Percentiles rank a stretch among this genome's conserved stretches.
Evolutionary conservation across 2,113 vertebrate genomes (phyloP).

Genomic region (Apistogramma diplotaenia): DNA sequence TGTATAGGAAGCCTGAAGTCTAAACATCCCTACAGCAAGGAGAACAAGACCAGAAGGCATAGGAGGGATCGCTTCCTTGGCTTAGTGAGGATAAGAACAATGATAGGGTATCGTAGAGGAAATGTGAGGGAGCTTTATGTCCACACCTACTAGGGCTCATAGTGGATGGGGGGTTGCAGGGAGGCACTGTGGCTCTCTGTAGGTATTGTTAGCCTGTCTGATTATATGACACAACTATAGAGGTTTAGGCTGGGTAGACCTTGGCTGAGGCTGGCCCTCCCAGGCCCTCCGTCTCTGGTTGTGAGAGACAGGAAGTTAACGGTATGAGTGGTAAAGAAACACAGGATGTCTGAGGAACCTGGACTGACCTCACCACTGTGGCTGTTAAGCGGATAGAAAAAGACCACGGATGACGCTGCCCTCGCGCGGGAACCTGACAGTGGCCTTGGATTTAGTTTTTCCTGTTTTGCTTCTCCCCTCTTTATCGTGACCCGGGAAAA

Average conservation of each 20-base stretch:
- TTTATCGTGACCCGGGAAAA: constrained; percentile 42
- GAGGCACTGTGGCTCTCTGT: constrained; percentile 16
- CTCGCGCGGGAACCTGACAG: not conserved
- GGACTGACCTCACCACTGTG: constrained; percentile 35
- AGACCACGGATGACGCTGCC: not conserved
- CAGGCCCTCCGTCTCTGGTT: constrained; percentile 30
- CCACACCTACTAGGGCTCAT: constrained; percentile 26
- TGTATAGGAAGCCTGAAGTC: constrained; percentile 43
- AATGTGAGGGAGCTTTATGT: constrained; percentile 24
- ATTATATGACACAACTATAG: constrained; percentile 50
- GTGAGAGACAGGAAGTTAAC: constrained; percentile 58
- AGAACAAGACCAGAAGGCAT: constrained; percentile 47
- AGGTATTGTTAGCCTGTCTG: constrained; percentile 49
- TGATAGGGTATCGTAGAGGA: constrained; percentile 55
- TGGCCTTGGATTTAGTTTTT: constrained; percentile 30
- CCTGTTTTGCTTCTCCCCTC: constrained; percentile 42
- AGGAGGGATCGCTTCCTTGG: constrained; percentile 65
- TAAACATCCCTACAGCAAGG: constrained; percentile 58
- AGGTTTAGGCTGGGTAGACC: constrained; percentile 33
- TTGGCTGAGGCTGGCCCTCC: constrained; percentile 15
- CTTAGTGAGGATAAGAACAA: constrained; percentile 55
- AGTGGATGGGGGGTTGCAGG: not conserved
- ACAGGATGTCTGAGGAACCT: constrained; percentile 59
- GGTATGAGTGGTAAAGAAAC: constrained; percentile 36
- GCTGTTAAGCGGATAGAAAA: not conserved